Base-by-base conservation (phyloP, 1,140 invertebrate genomes). In the Macrotrachela quadricornifera region DNA sequence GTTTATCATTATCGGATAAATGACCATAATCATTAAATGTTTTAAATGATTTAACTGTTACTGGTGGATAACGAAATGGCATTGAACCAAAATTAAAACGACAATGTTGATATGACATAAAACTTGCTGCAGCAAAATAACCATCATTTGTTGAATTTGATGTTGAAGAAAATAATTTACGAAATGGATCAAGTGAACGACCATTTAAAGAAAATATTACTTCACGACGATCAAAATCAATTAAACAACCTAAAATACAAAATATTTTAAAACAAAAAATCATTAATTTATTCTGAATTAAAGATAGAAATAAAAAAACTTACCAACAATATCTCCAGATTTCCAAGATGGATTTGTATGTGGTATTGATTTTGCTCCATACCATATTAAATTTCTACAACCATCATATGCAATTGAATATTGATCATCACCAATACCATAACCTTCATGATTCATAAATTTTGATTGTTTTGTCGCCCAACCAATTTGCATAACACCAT, bases 71-170 rank as follows among this genome's bases (percentile, higher is more conserved):
- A 57, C 74, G 74, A 68, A 88, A 91, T 4, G 81, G 77, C 58
- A 77, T 74, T 49, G 76, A 73, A 49, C 87, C 87, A 71, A 92
- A 92, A 73, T 92, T 92, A 68, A 91, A 90, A 46, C 79, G 74
- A 72, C 85, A 87, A 62, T 90, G 85, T 63, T 92, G 85, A 71
- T 86, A 90, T 51, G 84, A 84, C 85, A 91, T 90, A 63, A 90
- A 88, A 71, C 83, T 88, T 1, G 85, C 85, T 14, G 84, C 85
- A 45, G 86, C 84, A 71, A 86, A 90, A 70, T 86, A 88, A 51
- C 83, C 85, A 59, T 75, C 73, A 58, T 16, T 30, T 30, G 21
- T 4, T 30, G 2, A 8, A 30, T 30, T 8, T 30, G 21, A 4
- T 30, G 21, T 4, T 30, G 21, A 30, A 4, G 21, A 30, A 30